Percentiles rank a stretch among this genome's conserved stretches.
phyloP scores from a whole-genome alignment of 2,113 vertebrate species.

The Planiliza haematocheilus region DNA sequence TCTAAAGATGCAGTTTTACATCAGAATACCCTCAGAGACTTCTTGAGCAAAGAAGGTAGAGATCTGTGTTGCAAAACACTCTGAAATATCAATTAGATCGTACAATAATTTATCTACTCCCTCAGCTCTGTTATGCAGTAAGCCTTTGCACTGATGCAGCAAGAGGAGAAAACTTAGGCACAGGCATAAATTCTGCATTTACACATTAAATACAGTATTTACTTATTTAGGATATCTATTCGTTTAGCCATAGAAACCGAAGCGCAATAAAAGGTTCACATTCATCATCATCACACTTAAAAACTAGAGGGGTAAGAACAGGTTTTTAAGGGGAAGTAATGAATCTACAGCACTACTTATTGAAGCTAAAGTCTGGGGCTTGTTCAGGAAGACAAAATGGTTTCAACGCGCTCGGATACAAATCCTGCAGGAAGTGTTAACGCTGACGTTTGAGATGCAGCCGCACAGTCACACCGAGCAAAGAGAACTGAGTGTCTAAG shows the following conservation, averaged over 20 bases:
- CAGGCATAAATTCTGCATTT: background rate
- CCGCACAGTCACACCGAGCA: slow-evolving; percentile 12
- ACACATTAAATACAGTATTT: background rate
- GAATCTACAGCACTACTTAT: slow-evolving; percentile 67
- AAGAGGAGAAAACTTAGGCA: background rate
- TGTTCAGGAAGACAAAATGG: slow-evolving; percentile 73
- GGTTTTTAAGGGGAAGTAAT: slow-evolving; percentile 35
- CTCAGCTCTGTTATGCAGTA: background rate
- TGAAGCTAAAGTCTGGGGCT: slow-evolving; percentile 63
- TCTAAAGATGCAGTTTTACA: background rate
- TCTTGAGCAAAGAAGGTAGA: background rate
- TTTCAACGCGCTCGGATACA: slow-evolving; percentile 65
- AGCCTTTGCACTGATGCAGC: background rate
- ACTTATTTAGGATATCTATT: too few species aligned
- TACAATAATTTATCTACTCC: too few species aligned
- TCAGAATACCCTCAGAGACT: background rate
- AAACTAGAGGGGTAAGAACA: slow-evolving; percentile 27
- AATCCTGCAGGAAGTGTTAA: slow-evolving; percentile 30
- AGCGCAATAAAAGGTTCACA: slow-evolving; percentile 13
- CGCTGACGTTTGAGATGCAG: slow-evolving; percentile 1
- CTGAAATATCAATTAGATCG: too few species aligned
- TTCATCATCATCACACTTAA: slow-evolving; percentile 30
- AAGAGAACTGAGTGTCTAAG: too few species aligned
- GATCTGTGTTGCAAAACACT: background rate
- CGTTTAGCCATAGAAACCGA: background rate